Percentiles rank a stretch among this genome's conserved stretches.
Conservation (phyloP, 2,113 vertebrate species). For the Rousettus leschenaultii region DNA sequence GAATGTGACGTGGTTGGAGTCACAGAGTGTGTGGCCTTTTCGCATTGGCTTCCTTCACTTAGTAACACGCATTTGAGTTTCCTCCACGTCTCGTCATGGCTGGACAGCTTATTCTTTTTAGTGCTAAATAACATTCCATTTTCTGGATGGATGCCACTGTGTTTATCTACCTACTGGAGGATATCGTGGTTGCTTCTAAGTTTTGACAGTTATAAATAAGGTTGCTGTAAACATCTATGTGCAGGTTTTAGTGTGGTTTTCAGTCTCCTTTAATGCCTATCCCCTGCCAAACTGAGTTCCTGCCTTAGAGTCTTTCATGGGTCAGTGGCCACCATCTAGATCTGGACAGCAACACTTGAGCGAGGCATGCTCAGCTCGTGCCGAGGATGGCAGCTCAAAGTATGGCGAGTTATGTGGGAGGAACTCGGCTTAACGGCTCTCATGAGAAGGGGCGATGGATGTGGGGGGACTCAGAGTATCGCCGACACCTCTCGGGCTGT, state of each 20-base stretch:
- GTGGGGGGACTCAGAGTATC: not conserved
- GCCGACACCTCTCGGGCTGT: too few relatives aligned
- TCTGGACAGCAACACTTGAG: not conserved
- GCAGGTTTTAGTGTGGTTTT: not conserved
- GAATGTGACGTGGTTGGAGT: not conserved
- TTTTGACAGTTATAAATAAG: not conserved
- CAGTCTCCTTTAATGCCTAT: not conserved
- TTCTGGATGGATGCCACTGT: not conserved
- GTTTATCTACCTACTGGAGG: not conserved
- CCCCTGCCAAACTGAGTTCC: not conserved
- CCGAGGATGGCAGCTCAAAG: not conserved
- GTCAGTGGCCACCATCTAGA: not conserved
- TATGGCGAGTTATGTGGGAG: accelerated
- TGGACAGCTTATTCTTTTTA: not conserved
- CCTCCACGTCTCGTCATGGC: not conserved
- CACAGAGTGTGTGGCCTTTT: not conserved
- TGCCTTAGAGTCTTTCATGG: not conserved
- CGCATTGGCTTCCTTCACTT: not conserved
- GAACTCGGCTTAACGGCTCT: not conserved
- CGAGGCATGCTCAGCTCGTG: too few relatives aligned
- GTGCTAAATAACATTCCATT: not conserved
- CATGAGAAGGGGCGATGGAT: not conserved
- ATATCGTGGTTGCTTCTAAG: not conserved
- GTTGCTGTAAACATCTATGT: not conserved
- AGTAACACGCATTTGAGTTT: not conserved